Evolutionary conservation across 2,797 vertebrate species (phyloP).

Genomic region (Hypotaenidia philippensis): DNA sequence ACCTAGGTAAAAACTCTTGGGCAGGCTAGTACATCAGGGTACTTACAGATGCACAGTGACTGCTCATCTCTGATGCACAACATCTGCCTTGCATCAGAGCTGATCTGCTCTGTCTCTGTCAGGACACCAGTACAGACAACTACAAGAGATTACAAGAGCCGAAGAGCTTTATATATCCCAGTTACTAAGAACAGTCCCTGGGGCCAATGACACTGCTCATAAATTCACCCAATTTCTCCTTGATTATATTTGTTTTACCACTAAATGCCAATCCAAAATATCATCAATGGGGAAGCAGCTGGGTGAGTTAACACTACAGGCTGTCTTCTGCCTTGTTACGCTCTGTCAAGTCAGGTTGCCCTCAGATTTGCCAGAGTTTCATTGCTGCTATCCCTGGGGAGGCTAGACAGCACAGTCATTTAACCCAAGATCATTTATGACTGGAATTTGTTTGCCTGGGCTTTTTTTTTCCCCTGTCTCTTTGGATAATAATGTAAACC

Average conservation of each 20-base stretch:
- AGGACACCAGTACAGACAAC: accelerated
- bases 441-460: not conserved
- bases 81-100: not conserved
- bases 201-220: not conserved
- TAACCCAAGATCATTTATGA: slow-evolving; percentile 1
- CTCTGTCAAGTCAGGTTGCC: slow-evolving; percentile 8
- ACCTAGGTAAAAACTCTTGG: not conserved
- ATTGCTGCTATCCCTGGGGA: not conserved
- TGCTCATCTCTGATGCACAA: not conserved
- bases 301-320: not conserved
- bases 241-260: not conserved
- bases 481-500: not conserved
- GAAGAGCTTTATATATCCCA: not conserved
- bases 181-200: not conserved
- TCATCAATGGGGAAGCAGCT: not conserved
- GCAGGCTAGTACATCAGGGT: not conserved
- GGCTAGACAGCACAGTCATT: not conserved
- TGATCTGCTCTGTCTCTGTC: not conserved
- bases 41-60: not conserved
- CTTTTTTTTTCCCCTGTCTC: accelerated
- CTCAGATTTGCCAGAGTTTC: slow-evolving; percentile 24
- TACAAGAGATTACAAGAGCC: not conserved
- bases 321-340: not conserved
- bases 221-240: not conserved
- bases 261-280: not conserved